phyloP scores from a whole-genome alignment of 2,888 invertebrate species.

The Mesorhabditis belari region DNA sequence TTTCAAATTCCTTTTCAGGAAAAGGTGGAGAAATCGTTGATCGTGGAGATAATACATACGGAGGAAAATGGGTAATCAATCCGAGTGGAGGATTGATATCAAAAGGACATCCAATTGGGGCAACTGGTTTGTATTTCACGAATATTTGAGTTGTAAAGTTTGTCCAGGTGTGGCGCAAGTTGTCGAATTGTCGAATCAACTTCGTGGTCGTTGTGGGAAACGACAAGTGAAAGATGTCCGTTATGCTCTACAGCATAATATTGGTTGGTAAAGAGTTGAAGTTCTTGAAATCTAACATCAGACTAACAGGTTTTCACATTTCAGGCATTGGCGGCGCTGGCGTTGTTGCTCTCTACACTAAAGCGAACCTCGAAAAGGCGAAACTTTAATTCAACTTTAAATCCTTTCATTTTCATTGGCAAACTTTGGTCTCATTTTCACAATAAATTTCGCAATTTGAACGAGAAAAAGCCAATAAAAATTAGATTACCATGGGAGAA shows the following conservation, averaged over 20 bases:
- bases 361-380: too few relatives aligned
- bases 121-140: constrained; percentile 66
- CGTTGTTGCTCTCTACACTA: too few relatives aligned
- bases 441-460: too few relatives aligned
- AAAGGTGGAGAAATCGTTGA: constrained; percentile 87
- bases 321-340: too few relatives aligned
- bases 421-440: too few relatives aligned
- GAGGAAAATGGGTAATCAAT: constrained; percentile 93
- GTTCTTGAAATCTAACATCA: too few relatives aligned
- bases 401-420: too few relatives aligned
- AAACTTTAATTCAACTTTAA: too few relatives aligned
- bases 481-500: too few relatives aligned
- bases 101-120: constrained; percentile 94
- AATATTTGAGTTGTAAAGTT: background rate
- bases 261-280: too few relatives aligned
- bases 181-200: constrained; percentile 79
- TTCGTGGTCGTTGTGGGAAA: constrained; percentile 72
- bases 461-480: too few relatives aligned
- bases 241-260: constrained; percentile 82
- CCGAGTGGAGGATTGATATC: constrained; percentile 96
- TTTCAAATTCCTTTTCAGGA: constrained; percentile 67
- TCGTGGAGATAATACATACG: constrained; percentile 89
- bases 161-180: constrained; percentile 69
- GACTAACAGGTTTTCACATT: too few relatives aligned
- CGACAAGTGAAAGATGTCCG: constrained; percentile 67